Percentiles rank a stretch among this genome's conserved stretches.
Evolutionary conservation across 2,888 invertebrate species (phyloP).

Genomic region (Oeneis ivallda): DNA sequence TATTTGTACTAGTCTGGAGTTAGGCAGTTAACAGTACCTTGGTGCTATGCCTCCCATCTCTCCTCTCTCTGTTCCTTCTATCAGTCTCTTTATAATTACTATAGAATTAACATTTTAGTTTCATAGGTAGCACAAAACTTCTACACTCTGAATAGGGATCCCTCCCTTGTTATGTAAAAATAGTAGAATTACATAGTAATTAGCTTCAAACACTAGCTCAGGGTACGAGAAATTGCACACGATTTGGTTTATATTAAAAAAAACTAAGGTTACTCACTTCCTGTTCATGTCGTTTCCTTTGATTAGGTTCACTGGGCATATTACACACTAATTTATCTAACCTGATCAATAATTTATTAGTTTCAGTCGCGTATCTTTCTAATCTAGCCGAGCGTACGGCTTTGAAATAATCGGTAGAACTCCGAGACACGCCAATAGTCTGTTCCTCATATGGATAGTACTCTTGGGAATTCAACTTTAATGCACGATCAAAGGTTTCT

Average conservation of each 20-base stretch:
- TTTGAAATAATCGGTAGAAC: conserved; percentile 89
- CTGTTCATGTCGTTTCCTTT: conserved; percentile 88
- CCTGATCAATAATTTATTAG: conserved; percentile 96
- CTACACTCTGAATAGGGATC: background rate
- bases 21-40: too few relatives aligned
- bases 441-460: conserved; percentile 72
- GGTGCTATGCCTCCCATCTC: too few relatives aligned
- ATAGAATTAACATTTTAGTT: too few relatives aligned
- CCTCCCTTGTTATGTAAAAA: background rate
- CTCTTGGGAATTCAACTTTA: conserved; percentile 69
- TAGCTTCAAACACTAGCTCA: background rate
- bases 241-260: background rate
- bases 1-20: too few relatives aligned
- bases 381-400: conserved; percentile 83
- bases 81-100: too few relatives aligned
- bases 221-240: background rate
- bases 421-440: conserved; percentile 84
- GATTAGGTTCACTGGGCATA: conserved; percentile 87
- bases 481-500: conserved; percentile 80
- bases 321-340: conserved; percentile 94
- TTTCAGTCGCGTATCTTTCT: conserved; percentile 95
- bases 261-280: conserved; percentile 74
- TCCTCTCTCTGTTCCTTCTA: too few relatives aligned
- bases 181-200: background rate
- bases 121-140: background rate